Percentiles rank a stretch among this genome's conserved stretches.
phyloP scores from a whole-genome alignment of 2,113 vertebrate species.

The Ctenodactylus gundi region DNA sequence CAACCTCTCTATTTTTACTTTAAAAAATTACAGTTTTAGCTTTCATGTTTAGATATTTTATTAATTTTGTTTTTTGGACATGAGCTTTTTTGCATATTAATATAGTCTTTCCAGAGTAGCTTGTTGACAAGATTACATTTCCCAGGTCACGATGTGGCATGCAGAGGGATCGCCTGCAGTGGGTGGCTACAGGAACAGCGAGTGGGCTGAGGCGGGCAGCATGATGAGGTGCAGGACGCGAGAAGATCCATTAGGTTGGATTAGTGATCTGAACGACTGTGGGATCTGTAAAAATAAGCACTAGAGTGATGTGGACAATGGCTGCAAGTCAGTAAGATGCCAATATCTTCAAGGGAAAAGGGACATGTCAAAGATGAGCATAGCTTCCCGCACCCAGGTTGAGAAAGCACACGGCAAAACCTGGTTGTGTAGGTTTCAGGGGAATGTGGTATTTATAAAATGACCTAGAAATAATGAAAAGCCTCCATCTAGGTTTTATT shows the following conservation, averaged over 20 bases:
- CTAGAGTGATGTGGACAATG: no score
- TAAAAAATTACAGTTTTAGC: background rate
- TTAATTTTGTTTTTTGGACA: background rate
- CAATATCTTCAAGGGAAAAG: background rate
- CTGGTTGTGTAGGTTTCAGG: background rate
- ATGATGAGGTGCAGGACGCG: background rate
- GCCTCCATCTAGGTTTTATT: background rate
- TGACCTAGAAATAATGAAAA: background rate
- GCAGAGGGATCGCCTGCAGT: no score
- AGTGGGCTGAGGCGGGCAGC: background rate
- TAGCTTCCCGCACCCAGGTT: background rate
- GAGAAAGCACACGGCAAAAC: background rate
- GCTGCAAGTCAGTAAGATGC: background rate
- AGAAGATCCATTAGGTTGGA: background rate
- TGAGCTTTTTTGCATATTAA: background rate
- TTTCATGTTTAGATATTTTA: background rate
- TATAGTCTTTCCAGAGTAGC: background rate
- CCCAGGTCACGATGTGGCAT: no score
- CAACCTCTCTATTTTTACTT: background rate
- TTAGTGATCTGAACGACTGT: background rate
- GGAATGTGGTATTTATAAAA: background rate
- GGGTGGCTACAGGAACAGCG: no score
- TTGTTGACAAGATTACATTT: background rate
- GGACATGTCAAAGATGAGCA: background rate
- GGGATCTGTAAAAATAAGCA: no score